Conservation (phyloP, 1,140 invertebrate species). For the Harpegnathos saltator region DNA sequence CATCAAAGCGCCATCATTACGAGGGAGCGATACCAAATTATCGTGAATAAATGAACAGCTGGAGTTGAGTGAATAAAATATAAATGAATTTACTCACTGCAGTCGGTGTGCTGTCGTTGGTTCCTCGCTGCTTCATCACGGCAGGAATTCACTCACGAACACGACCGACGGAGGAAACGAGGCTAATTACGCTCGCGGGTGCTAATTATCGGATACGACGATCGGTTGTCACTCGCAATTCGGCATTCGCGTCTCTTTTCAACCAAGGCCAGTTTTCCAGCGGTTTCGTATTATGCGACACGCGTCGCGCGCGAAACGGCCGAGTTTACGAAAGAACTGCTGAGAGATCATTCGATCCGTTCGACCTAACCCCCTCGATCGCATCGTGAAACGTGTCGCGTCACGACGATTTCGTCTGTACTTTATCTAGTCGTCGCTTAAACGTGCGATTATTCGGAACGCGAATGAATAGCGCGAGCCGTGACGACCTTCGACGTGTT, state of each 20-base stretch:
- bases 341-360: too few species aligned
- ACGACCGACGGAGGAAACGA: neutral
- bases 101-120: neutral
- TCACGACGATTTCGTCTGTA: too few species aligned
- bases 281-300: neutral
- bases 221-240: neutral
- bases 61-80: neutral
- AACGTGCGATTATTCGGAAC: too few species aligned
- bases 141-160: neutral
- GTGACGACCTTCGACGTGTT: neutral
- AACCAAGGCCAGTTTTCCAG: too few species aligned
- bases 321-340: too few species aligned
- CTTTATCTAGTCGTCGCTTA: too few species aligned
- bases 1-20: neutral
- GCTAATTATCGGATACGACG: slow-evolving; percentile 20
- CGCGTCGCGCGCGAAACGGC: neutral
- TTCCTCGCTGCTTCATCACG: neutral
- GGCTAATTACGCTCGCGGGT: neutral
- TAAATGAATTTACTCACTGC: slow-evolving; percentile 29
- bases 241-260: neutral
- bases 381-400: too few species aligned
- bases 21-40: neutral
- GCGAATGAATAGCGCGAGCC: neutral
- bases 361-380: too few species aligned
- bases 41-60: slow-evolving; percentile 13